Conservation (phyloP, 1,140 invertebrate genomes). For the Cherax quadricarinatus region DNA sequence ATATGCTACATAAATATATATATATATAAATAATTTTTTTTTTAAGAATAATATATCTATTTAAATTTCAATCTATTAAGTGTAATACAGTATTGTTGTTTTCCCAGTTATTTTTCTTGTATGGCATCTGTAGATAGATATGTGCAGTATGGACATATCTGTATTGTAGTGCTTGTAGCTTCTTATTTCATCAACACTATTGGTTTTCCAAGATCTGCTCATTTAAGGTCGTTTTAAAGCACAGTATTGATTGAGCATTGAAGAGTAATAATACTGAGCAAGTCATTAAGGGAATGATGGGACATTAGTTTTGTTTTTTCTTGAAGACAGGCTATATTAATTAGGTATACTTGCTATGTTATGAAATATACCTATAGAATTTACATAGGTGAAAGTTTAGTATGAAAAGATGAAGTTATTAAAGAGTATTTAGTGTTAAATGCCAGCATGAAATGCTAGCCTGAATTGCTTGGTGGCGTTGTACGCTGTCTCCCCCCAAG, state of each 20-base stretch:
- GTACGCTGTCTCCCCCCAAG: slow-evolving; percentile 50
- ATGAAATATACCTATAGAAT: not conserved
- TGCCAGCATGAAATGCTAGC: slow-evolving; percentile 30
- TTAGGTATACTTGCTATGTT: slow-evolving; percentile 19
- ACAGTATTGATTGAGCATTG: not conserved
- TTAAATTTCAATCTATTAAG: slow-evolving; percentile 60
- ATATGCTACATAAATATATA: slow-evolving; percentile 56
- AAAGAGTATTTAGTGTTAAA: slow-evolving; percentile 25
- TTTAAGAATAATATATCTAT: slow-evolving; percentile 65
- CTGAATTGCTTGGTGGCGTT: slow-evolving; percentile 64
- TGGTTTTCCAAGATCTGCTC: slow-evolving; percentile 40
- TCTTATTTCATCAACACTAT: slow-evolving; percentile 60
- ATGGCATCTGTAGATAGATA: slow-evolving; percentile 65
- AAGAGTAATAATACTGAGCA: not conserved
- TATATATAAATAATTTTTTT: slow-evolving; percentile 46
- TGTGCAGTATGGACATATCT: slow-evolving; percentile 70
- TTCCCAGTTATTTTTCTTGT: slow-evolving; percentile 66
- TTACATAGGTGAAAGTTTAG: not conserved
- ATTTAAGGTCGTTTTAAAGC: not conserved
- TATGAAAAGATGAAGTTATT: slow-evolving; percentile 57
- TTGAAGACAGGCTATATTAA: not conserved
- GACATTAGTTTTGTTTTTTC: not conserved
- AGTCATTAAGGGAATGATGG: not conserved
- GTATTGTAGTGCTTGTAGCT: slow-evolving; percentile 65
- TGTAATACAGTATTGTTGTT: slow-evolving; percentile 67